Conservation (phyloP, 2,888 invertebrate species). For the Rhopalosiphum nymphaeae region DNA sequence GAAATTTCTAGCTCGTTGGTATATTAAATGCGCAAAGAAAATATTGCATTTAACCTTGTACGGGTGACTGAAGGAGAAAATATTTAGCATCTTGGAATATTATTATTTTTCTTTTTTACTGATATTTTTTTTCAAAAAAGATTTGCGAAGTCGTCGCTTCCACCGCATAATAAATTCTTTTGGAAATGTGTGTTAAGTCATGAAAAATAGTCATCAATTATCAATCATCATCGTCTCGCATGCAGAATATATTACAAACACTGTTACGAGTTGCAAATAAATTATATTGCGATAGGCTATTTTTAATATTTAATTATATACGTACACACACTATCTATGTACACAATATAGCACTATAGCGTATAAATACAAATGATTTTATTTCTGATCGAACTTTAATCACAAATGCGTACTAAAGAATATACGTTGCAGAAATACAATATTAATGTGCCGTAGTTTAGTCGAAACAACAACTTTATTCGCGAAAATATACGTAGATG, state of each 20-base stretch:
- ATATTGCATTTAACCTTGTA: background rate
- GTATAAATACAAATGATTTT: background rate
- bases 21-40: background rate
- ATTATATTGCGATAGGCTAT: background rate
- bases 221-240: background rate
- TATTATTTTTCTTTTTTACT: background rate
- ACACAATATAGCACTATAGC: background rate
- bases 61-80: background rate
- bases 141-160: background rate
- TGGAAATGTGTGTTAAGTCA: background rate
- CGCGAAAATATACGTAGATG: background rate
- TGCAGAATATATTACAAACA: background rate
- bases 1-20: background rate
- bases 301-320: background rate
- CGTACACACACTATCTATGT: background rate
- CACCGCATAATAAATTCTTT: background rate
- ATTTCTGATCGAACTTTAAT: background rate
- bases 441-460: background rate
- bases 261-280: background rate
- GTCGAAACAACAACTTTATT: background rate
- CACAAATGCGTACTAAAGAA: background rate
- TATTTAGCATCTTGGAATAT: background rate
- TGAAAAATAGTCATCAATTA: background rate
- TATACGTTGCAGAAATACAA: background rate
- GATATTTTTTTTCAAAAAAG: background rate